Base-by-base conservation (phyloP, 1,140 invertebrate genomes). In the Pseudomyrmex pallidus region DNA sequence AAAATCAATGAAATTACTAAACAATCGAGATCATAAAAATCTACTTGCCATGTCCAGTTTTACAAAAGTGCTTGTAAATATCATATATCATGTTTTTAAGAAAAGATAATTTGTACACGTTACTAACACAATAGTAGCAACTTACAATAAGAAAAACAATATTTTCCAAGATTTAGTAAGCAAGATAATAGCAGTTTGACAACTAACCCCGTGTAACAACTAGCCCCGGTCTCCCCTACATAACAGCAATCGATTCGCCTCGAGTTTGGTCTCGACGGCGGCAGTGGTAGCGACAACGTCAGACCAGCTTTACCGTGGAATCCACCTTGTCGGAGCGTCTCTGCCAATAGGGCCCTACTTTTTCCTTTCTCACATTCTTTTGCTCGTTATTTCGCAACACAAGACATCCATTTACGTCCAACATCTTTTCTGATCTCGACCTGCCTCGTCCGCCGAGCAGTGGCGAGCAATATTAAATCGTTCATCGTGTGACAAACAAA, bases 231-330 rank as follows among this genome's bases (percentile, higher is more conserved):
- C n/a, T n/a, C n/a, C n/a, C n/a, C n/a, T n/a, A n/a, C 66, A 59
- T 57, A 61, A 63, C 66, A 52, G 76, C 78, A 48, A 88, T 88
- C 83, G 78, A 88, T 88, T 84, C 61, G 57, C 64, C 78, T 66
- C 62, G 73, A 88, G 73, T 73, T 82, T 52, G 48, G 35, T 35
- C 35, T 35, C 35, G 4, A 35, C 35, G 0, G 46, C 20, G 4
- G 12, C 12, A 35, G 35, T 22, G n/a, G 25, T n/a, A 4, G 15
- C 22, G 48, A 52, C 15, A 25, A 72, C 74, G 74, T 61, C 84
- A 59, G 54, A 67, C 70, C 46, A 20, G 48, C 74, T 73, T 68
- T 84, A 67, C 44, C 57, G 44, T 66, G 59, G 48, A 88, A 88
- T 85, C 73, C 80, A 64, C 83, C 64, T 46, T 54, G 48, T 62